Conservation (phyloP, 2,113 vertebrate species). For the Aix galericulata region DNA sequence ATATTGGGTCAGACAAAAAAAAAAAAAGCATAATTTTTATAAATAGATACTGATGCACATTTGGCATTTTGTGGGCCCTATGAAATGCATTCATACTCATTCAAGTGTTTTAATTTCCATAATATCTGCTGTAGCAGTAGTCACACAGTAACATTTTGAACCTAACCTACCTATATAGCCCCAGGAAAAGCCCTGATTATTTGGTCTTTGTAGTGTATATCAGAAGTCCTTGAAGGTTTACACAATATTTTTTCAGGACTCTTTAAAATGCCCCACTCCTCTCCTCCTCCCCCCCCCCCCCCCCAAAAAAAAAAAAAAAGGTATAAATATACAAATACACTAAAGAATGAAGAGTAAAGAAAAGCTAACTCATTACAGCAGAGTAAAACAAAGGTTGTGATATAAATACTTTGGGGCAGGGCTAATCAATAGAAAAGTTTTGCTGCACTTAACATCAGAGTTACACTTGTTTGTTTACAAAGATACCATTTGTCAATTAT, state of each 20-base stretch:
- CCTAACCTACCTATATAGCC: not conserved
- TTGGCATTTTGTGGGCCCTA: not conserved
- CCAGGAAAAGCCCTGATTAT: not conserved
- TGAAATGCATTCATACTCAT: not conserved
- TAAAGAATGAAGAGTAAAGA: not conserved
- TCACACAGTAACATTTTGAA: not conserved
- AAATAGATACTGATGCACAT: not conserved
- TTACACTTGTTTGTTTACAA: accelerated
- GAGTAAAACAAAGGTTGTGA: not conserved
- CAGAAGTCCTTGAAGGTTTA: not conserved
- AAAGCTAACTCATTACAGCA: not conserved
- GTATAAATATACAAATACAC: not conserved
- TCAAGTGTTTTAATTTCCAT: slow-evolving; percentile 18
- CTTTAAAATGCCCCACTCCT: not conserved
- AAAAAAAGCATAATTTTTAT: not conserved
- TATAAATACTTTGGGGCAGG: not conserved
- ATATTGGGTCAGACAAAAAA: not conserved
- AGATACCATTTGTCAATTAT: not conserved
- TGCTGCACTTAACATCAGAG: not conserved
- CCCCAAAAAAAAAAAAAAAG: not conserved
- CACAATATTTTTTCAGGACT: not conserved
- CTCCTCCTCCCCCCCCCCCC: too few relatives aligned
- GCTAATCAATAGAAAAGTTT: accelerated
- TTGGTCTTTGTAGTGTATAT: not conserved
- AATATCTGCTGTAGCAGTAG: not conserved